These are phyloP conservation scores for Drosophila subsilvestris DNA, from an alignment of 2,888 invertebrate genomes.

Conservation along the genomic window DNA sequence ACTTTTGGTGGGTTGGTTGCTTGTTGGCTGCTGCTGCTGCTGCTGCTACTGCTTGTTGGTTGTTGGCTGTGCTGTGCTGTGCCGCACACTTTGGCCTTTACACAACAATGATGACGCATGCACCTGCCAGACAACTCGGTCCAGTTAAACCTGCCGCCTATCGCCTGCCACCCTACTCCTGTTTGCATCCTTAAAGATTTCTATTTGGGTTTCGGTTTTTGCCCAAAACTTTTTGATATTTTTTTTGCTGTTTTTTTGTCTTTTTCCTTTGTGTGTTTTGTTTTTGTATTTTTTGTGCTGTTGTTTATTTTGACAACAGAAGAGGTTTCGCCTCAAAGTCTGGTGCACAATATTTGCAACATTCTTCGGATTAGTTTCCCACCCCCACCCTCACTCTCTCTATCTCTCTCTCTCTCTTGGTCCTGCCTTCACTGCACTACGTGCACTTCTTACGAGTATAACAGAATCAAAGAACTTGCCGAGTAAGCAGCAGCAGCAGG, in stretches of 20 bases:
- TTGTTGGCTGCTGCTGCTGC: neutral
- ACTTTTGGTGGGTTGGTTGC: slow-evolving; percentile 39
- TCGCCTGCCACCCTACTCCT: no score
- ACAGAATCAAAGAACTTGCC: neutral
- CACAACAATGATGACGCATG: slow-evolving; percentile 62
- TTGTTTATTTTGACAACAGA: neutral
- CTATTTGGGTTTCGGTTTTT: neutral
- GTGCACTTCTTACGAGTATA: neutral
- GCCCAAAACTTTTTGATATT: neutral
- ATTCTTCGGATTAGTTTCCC: neutral
- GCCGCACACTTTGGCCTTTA: slow-evolving; percentile 66
- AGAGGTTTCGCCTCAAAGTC: neutral
- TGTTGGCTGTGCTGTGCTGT: slow-evolving; percentile 10
- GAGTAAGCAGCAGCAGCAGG: neutral
- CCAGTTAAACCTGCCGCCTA: neutral
- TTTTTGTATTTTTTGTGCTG: neutral
- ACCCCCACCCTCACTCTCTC: no score
- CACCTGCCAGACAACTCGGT: slow-evolving; percentile 54
- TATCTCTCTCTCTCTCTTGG: no score
- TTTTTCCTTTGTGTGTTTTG: no score
- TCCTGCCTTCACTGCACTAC: neutral
- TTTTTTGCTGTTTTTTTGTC: neutral
- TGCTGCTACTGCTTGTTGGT: neutral
- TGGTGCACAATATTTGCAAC: neutral
- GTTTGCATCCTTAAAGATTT: slow-evolving; percentile 3